Evolutionary conservation across 1,140 invertebrate species (phyloP).

Genomic region (Bombus polaris): DNA sequence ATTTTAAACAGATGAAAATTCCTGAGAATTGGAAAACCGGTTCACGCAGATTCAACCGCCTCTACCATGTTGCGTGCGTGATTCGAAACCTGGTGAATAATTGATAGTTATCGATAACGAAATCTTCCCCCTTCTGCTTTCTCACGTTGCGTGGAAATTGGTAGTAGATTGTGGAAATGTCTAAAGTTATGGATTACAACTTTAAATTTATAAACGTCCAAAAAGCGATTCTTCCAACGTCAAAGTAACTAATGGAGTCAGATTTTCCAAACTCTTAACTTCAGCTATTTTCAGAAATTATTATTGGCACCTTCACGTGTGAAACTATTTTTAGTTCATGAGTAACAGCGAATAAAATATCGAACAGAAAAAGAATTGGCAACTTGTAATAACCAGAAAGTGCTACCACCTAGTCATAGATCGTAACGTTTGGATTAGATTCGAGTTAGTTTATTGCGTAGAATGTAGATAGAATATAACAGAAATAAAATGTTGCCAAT

Average conservation of each 20-base stretch:
- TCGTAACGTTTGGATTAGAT: background rate
- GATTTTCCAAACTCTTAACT: no score
- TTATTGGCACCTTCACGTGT: background rate
- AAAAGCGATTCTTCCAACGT: no score
- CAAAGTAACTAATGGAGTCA: no score
- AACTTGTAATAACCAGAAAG: background rate
- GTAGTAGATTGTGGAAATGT: background rate
- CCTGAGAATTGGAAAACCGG: background rate
- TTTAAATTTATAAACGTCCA: no score
- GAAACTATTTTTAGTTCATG: background rate
- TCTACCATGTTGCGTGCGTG: no score
- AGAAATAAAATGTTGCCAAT: background rate
- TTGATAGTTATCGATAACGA: background rate
- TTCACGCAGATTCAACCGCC: no score
- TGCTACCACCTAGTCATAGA: background rate
- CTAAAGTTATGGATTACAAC: no score
- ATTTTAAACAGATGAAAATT: slow-evolving; percentile 67
- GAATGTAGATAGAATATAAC: background rate
- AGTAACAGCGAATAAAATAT: no score
- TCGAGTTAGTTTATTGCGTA: background rate
- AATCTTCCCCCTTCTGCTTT: background rate
- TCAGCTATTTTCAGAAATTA: background rate
- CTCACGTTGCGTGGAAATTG: background rate
- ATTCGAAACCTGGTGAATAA: background rate
- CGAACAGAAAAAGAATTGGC: background rate